Base-by-base conservation (phyloP, 2,113 vertebrate genomes). In the Ploceus nigricollis region DNA sequence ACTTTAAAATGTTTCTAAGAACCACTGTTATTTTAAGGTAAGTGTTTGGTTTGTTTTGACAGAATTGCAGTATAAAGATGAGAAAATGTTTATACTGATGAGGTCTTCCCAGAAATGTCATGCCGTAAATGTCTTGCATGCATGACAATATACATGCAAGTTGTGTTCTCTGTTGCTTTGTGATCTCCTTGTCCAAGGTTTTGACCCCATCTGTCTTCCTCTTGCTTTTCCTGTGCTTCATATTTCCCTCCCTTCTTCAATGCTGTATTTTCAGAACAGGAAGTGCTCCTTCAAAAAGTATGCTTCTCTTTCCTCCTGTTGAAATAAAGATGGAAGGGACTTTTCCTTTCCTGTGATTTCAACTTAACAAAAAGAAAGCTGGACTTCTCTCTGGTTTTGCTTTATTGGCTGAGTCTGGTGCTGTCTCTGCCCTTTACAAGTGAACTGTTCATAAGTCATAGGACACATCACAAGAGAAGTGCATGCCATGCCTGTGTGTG, bases 271-370 rank as follows among this genome's bases (percentile, higher is more conserved):
- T 83, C 68, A 94, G 60, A 85, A 71, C 27, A 89, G 68, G 30
- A 85, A 40, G 37, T 89, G 48, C 50, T 95, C 44, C 75, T 86
- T 83, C 63, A 80, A 65, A 40, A 40, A 77, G 28, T 30, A 63
- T 54, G 33, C 44, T 77, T 42, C 44, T 92, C 69, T 73, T 92
- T 80, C 40, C 25, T 93, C 25, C 58, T 69, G 1, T 69, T 93
- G 91, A 90, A 88, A 76, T 86, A 83, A 82, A 77, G 76, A 40
- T 90, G 68, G 71, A 93, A 94, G 68, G 83, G 54, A 73, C 37
- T 73, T 93, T 81, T 51, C 45, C 54, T 87, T 91, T 69, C 68
- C 27, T 69, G 19, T 91, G 81, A 56, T 86, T 80, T 77, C 76
- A 94, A 12, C 30, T 42, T 71, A 87, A 76, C 83, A 90, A 51